Percentiles rank a stretch among this genome's conserved stretches.
phyloP scores from a whole-genome alignment of 2,113 vertebrate species.

The Ceyx cyanopectus region DNA sequence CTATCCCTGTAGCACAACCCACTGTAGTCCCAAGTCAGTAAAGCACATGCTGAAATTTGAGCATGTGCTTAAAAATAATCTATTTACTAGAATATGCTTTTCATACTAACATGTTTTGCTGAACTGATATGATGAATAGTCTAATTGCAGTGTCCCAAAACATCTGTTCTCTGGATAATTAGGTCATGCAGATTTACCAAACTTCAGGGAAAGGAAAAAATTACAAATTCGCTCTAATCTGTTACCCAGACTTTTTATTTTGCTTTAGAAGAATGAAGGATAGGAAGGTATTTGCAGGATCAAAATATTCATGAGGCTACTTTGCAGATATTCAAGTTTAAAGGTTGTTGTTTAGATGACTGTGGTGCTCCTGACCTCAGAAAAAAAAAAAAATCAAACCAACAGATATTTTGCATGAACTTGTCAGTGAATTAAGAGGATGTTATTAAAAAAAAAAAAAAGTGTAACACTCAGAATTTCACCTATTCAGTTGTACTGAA shows the following conservation, averaged over 20 bases:
- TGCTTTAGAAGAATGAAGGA: neutral
- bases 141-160: neutral
- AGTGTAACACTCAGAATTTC: neutral
- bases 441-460: neutral
- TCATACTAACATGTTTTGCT: neutral
- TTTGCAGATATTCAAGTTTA: neutral
- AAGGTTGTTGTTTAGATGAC: neutral
- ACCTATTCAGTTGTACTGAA: conserved; percentile 9
- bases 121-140: neutral
- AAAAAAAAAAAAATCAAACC: neutral
- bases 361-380: neutral
- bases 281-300: neutral
- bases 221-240: neutral
- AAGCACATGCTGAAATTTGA: too few species aligned
- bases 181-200: neutral
- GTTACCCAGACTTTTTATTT: neutral
- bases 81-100: neutral
- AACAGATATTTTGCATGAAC: neutral
- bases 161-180: neutral
- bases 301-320: neutral
- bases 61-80: neutral
- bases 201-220: neutral
- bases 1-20: too few species aligned
- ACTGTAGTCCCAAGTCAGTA: too few species aligned
- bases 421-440: neutral